phyloP scores from a whole-genome alignment of 92 coral and sea anemone species.

The Heteractis magnifica region DNA sequence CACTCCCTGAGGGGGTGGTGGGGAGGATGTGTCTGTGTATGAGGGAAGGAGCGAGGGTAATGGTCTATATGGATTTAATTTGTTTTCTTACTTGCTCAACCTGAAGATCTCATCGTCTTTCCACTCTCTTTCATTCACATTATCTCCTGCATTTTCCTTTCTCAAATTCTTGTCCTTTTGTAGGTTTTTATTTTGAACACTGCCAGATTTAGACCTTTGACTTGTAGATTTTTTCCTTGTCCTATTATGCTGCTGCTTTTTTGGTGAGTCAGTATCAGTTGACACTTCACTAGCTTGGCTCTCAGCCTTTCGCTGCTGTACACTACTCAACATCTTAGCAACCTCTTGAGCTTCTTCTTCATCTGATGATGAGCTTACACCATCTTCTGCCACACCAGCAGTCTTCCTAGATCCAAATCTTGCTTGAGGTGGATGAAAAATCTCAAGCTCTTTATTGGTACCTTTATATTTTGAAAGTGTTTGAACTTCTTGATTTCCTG shows the following conservation, averaged over 20 bases:
- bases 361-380: slow-evolving; percentile 2
- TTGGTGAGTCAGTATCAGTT: background rate
- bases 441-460: background rate
- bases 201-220: background rate
- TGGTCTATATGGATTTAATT: too few relatives aligned
- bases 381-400: background rate
- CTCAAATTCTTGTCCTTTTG: background rate
- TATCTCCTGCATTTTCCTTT: slow-evolving; percentile 1
- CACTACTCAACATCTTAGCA: slow-evolving; percentile 8
- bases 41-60: too few relatives aligned
- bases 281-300: background rate
- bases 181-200: background rate
- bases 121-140: slow-evolving; percentile 42
- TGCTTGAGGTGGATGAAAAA: background rate
- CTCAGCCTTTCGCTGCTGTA: slow-evolving; percentile 8
- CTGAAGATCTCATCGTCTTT: slow-evolving; percentile 55
- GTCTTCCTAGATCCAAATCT: background rate
- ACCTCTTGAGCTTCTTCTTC: slow-evolving; percentile 13
- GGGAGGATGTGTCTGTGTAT: too few relatives aligned
- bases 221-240: background rate
- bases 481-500: background rate
- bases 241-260: background rate
- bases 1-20: too few relatives aligned
- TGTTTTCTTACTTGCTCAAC: slow-evolving; percentile 52
- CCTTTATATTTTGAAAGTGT: background rate